These are phyloP conservation scores for Orestias chungarensis DNA, from an alignment of 2,797 vertebrate species.

Conservation along the genomic window DNA sequence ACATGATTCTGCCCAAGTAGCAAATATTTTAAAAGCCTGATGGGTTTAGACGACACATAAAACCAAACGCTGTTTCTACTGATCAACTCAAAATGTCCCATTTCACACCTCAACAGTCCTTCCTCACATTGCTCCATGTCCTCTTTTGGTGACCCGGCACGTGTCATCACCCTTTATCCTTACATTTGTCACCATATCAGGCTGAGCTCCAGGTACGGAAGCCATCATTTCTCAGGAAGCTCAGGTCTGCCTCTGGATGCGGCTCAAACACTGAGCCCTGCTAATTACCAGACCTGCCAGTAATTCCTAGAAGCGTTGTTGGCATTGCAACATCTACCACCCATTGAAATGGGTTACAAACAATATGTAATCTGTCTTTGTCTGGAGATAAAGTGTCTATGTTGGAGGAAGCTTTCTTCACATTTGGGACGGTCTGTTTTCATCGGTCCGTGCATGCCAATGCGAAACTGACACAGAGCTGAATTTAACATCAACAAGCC, in stretches of 20 bases:
- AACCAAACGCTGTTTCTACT: conserved; percentile 30
- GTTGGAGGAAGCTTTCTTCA: conserved; percentile 40
- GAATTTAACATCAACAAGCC: conserved; percentile 54
- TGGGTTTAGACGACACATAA: conserved; percentile 70
- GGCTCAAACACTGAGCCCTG: conserved; percentile 68
- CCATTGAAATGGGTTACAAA: conserved; percentile 34
- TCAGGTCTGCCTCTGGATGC: conserved; percentile 53
- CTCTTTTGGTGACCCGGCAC: not conserved
- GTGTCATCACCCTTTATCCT: conserved; percentile 26
- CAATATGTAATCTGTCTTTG: conserved; percentile 61
- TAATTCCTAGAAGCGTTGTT: conserved; percentile 53
- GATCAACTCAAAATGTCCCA: conserved; percentile 23
- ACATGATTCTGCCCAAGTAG: conserved; percentile 67
- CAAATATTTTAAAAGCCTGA: conserved; percentile 67
- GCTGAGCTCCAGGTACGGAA: conserved; percentile 34
- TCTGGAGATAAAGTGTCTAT: conserved; percentile 63
- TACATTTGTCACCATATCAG: conserved; percentile 65
- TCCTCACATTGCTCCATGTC: not conserved
- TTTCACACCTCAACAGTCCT: conserved; percentile 19
- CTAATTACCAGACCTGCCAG: conserved; percentile 72
- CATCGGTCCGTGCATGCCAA: conserved; percentile 27
- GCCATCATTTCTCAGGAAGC: conserved; percentile 48
- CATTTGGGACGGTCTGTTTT: conserved; percentile 48
- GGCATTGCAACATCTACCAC: conserved; percentile 45
- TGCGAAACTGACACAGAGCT: conserved; percentile 49